These are phyloP conservation scores for Erythrolamprus reginae DNA, from an alignment of 2,113 vertebrate species.

Conservation along the genomic window DNA sequence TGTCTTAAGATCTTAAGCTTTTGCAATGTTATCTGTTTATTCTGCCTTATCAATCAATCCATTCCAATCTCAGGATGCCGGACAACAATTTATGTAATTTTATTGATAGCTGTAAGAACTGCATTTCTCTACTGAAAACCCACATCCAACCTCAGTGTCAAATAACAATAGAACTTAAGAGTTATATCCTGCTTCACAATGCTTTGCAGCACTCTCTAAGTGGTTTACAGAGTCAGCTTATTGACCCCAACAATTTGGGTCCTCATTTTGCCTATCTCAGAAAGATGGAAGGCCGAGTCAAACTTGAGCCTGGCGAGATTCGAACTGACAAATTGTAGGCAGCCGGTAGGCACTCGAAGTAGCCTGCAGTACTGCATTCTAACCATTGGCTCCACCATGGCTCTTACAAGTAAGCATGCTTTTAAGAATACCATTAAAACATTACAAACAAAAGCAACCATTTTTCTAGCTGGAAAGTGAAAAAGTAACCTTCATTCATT, in stretches of 20 bases:
- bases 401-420: background rate
- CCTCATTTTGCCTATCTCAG: too few relatives aligned
- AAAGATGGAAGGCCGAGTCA: too few relatives aligned
- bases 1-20: conserved; percentile 37
- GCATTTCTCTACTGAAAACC: conserved; percentile 32
- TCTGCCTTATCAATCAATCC: background rate
- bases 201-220: too few relatives aligned
- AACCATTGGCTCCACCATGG: too few relatives aligned
- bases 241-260: too few relatives aligned
- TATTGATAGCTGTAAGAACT: background rate
- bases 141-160: conserved; percentile 46
- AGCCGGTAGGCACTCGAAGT: too few relatives aligned
- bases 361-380: too few relatives aligned
- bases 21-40: conserved; percentile 15
- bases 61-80: conserved; percentile 21
- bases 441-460: conserved; percentile 11
- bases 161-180: background rate
- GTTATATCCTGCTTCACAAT: too few relatives aligned
- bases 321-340: too few relatives aligned
- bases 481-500: background rate
- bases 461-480: background rate
- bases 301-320: too few relatives aligned
- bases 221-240: too few relatives aligned
- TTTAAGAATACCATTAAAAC: conserved; percentile 16
- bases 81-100: conserved; percentile 40